Evolutionary conservation across 2,888 invertebrate species (phyloP).

Genomic region (Syritta pipiens): DNA sequence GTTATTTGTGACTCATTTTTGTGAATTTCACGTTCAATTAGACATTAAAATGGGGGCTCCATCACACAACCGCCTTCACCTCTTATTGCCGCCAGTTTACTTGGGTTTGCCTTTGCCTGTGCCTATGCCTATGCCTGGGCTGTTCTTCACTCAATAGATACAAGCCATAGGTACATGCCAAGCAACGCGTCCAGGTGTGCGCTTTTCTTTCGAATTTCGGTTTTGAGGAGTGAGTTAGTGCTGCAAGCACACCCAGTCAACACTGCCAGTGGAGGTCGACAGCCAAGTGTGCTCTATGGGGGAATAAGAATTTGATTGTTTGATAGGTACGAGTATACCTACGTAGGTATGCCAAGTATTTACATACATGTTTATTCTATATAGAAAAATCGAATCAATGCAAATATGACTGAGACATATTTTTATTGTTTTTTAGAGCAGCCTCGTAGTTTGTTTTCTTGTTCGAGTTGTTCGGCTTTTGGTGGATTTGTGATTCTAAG

Average conservation of each 20-base stretch:
- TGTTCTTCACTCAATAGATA: constrained; percentile 47
- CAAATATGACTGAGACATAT: constrained; percentile 24
- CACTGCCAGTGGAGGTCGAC: constrained; percentile 8
- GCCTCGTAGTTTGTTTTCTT: no score
- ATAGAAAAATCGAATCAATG: constrained; percentile 14
- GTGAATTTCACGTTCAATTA: constrained; percentile 66
- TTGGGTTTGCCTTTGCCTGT: no score
- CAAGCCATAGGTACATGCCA: constrained; percentile 37
- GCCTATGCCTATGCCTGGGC: no score
- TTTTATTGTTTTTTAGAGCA: constrained; percentile 7
- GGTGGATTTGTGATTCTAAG: constrained; percentile 6
- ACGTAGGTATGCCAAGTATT: background rate
- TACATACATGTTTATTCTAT: constrained; percentile 1
- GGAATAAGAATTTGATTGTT: constrained; percentile 53
- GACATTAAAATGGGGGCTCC: constrained; percentile 55
- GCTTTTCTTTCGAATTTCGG: constrained; percentile 56
- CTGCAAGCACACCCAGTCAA: constrained; percentile 13
- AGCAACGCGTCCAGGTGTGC: constrained; percentile 62
- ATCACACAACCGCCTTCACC: constrained; percentile 1
- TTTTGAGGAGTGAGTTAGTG: constrained; percentile 38
- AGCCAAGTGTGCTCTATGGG: constrained; percentile 29
- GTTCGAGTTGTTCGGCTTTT: no score
- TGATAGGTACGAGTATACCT: constrained; percentile 19
- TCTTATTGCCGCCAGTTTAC: background rate
- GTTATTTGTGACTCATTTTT: constrained; percentile 60